Base-by-base conservation (phyloP, 2,888 invertebrate species). In the Orthosia gracilis region DNA sequence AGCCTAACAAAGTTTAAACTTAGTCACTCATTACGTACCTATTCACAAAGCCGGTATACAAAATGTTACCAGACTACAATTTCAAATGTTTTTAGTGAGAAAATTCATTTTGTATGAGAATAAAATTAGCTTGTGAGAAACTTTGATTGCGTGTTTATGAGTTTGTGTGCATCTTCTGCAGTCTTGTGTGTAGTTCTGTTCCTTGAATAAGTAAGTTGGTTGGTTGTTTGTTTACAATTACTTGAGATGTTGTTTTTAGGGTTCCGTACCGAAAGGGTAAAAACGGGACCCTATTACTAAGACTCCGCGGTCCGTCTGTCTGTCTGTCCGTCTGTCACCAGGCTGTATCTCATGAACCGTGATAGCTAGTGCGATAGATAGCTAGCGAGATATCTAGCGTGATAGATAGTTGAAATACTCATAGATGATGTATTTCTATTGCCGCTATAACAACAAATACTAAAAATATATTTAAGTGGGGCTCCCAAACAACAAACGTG, bases 21-120 rank as follows among this genome's bases (percentile, higher is more conserved):
- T 63, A 69, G 54, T 49, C 54, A 49, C 75, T 81, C 82, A 82
- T 83, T 76, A 83, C 55, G 59, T 3, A 49, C 55, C 72, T 59
- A 78, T 78, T 84, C 83, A 83, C 68, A 81, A 75, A 81, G 82
- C 47, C 23, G 18, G 72, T 73, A 80, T 50, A 77, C 80, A 76
- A 65, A 80, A 73, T 82, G 69, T 79, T 58, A 47, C 64, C 64
- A 73, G 72, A 73, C 80, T 80, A 72, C 62, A 83, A 76, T 73
- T 80, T 83, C 55, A 61, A 78, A 69, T 55, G 69, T 71, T 81
- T 77, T 83, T 71, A 79, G 83, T 67, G 57, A 50, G 61, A n/a
- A 69, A 79, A 79, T 75, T 78, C 12, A 69, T 69, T 67, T 76
- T 55, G 67, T 52, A 40, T 40, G 40, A 71, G 64, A 67, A 80